These are phyloP conservation scores for Lepas anatifera DNA, from an alignment of 2,888 invertebrate genomes.

Conservation along the genomic window DNA sequence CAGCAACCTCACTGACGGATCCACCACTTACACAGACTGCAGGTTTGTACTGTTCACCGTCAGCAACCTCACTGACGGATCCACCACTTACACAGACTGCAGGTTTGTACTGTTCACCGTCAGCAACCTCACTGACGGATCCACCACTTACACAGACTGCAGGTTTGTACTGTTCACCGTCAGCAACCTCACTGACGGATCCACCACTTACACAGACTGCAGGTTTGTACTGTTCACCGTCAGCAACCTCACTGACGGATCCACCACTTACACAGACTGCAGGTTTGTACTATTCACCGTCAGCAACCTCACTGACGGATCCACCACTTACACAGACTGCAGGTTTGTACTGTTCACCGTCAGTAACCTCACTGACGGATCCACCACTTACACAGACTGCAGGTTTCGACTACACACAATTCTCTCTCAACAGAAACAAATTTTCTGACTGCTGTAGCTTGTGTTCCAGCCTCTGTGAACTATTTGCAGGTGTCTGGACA, in stretches of 20 bases:
- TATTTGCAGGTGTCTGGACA: neutral
- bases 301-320: neutral
- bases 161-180: neutral
- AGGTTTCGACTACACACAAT: too few species aligned
- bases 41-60: constrained; percentile 15
- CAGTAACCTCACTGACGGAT: too few species aligned
- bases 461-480: neutral
- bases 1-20: neutral
- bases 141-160: neutral
- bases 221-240: neutral
- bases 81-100: neutral
- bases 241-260: neutral
- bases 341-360: neutral
- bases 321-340: neutral
- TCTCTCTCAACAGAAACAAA: too few species aligned
- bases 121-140: too few species aligned
- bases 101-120: neutral
- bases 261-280: neutral
- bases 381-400: neutral
- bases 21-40: constrained; percentile 16
- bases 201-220: neutral
- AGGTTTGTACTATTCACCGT: neutral
- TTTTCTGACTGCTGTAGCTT: too few species aligned
- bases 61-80: too few species aligned
- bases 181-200: too few species aligned